A percentile compares a stretch with the other conserved stretches of the same genome.
These are phyloP conservation scores for Eueremaeus valkanovi DNA, from an alignment of 2,888 invertebrate species.

Conservation along the genomic window DNA sequence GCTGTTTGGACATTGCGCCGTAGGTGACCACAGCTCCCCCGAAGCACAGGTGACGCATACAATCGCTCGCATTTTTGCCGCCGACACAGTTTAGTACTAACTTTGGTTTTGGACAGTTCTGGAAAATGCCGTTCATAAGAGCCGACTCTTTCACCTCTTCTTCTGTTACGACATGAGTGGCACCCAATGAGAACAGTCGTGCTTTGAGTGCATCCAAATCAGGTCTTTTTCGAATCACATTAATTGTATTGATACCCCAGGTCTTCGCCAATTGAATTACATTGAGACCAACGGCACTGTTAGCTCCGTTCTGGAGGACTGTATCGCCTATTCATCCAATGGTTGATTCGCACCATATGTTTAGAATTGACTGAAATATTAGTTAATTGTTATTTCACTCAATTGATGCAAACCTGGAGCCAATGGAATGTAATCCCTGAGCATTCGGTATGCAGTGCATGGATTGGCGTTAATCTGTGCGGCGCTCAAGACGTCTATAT, in stretches of 20 bases:
- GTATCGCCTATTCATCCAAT: slow-evolving; percentile 59
- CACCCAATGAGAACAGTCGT: slow-evolving; percentile 70
- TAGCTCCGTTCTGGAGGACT: slow-evolving; percentile 95
- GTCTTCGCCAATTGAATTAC: slow-evolving; percentile 80
- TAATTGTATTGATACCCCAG: slow-evolving; percentile 66
- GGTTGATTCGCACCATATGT: background rate
- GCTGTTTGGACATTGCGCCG: slow-evolving; percentile 88
- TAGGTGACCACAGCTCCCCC: slow-evolving; percentile 83
- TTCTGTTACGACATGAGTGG: slow-evolving; percentile 77
- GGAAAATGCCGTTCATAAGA: slow-evolving; percentile 51
- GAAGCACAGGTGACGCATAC: slow-evolving; percentile 67
- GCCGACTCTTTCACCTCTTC: slow-evolving; percentile 60
- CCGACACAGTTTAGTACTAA: slow-evolving; percentile 92
- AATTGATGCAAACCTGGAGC: slow-evolving; percentile 58
- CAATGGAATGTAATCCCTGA: slow-evolving; percentile 75
- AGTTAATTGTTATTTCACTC: too few species aligned
- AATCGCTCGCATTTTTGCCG: slow-evolving; percentile 77
- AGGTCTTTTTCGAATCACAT: slow-evolving; percentile 75
- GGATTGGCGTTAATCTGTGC: slow-evolving; percentile 91
- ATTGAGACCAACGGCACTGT: slow-evolving; percentile 88
- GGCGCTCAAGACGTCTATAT: slow-evolving; percentile 69
- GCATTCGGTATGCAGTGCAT: slow-evolving; percentile 92
- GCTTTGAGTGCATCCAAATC: slow-evolving; percentile 59
- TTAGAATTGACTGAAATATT: background rate
- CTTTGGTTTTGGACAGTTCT: slow-evolving; percentile 60